Percentiles rank a stretch among this genome's conserved stretches.
phyloP scores from a whole-genome alignment of 2,888 invertebrate genomes.

The Petrophora chlorosata region DNA sequence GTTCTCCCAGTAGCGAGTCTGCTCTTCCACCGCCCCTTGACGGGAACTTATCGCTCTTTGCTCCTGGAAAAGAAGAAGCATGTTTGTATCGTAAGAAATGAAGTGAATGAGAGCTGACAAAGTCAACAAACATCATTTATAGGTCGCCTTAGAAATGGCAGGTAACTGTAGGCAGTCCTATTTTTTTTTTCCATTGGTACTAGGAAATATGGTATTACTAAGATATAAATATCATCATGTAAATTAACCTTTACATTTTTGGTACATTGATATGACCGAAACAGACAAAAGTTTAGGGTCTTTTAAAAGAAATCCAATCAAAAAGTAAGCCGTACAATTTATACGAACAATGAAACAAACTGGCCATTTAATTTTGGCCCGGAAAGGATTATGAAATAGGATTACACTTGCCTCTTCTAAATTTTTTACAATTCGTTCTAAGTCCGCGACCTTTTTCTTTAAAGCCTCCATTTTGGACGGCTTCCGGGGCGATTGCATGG shows the following conservation, averaged over 20 bases:
- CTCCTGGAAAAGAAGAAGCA: slow-evolving; percentile 54
- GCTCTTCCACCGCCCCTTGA: slow-evolving; percentile 76
- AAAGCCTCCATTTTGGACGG: slow-evolving; percentile 85
- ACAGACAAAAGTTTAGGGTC: neutral
- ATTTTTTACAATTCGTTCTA: slow-evolving; percentile 80
- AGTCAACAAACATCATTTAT: too few species aligned
- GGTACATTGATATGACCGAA: neutral
- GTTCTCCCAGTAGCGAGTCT: slow-evolving; percentile 71
- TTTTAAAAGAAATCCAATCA: slow-evolving; percentile 8
- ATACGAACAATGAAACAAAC: slow-evolving; percentile 10
- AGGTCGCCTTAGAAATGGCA: too few species aligned
- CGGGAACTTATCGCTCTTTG: slow-evolving; percentile 74
- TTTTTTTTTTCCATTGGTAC: too few species aligned
- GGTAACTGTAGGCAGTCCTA: too few species aligned
- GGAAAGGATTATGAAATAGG: slow-evolving; percentile 8
- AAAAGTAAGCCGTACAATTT: slow-evolving; percentile 9
- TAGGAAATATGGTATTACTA: too few species aligned
- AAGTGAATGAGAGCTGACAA: too few species aligned
- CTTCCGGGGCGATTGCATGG: slow-evolving; percentile 76
- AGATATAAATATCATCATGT: too few species aligned
- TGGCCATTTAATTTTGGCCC: slow-evolving; percentile 17
- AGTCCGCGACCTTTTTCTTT: slow-evolving; percentile 84
- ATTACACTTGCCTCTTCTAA: slow-evolving; percentile 67
- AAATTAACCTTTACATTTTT: neutral
- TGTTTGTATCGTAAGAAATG: too few species aligned